Percentiles rank a stretch among this genome's conserved stretches.
phyloP scores from a whole-genome alignment of 1,140 invertebrate species.

The Drosophila leontia region DNA sequence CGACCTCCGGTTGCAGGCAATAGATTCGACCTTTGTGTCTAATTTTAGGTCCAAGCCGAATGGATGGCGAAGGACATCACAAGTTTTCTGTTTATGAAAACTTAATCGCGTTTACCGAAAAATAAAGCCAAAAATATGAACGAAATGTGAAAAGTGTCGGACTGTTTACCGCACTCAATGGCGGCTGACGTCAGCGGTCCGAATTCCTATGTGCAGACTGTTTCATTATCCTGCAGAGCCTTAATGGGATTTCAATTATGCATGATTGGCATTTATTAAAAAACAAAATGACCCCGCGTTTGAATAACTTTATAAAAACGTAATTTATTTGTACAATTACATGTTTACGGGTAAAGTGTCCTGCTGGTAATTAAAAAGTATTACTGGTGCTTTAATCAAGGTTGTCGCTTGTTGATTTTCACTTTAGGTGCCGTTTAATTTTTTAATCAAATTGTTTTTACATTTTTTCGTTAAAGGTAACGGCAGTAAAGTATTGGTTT shows the following conservation, averaged over 20 bases:
- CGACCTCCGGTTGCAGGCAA: constrained; percentile 12
- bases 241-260: constrained; percentile 14
- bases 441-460: neutral
- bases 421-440: neutral
- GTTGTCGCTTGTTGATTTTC: neutral
- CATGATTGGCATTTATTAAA: constrained; percentile 14
- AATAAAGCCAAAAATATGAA: constrained; percentile 7
- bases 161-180: constrained; percentile 10
- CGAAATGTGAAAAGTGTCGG: constrained; percentile 12
- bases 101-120: constrained; percentile 25
- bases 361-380: neutral
- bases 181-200: constrained; percentile 25
- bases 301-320: no score
- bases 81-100: constrained; percentile 32
- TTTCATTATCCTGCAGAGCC: neutral
- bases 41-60: constrained; percentile 28
- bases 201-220: neutral
- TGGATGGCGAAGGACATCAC: constrained; percentile 19
- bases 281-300: neutral
- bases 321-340: neutral
- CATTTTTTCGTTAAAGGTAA: neutral
- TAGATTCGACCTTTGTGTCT: constrained; percentile 26
- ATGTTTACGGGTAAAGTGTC: neutral
- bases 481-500: neutral
- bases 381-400: no score